Percentiles rank a stretch among this genome's conserved stretches.
phyloP scores from a whole-genome alignment of 1,140 invertebrate genomes.

The Sarcophaga bullata region DNA sequence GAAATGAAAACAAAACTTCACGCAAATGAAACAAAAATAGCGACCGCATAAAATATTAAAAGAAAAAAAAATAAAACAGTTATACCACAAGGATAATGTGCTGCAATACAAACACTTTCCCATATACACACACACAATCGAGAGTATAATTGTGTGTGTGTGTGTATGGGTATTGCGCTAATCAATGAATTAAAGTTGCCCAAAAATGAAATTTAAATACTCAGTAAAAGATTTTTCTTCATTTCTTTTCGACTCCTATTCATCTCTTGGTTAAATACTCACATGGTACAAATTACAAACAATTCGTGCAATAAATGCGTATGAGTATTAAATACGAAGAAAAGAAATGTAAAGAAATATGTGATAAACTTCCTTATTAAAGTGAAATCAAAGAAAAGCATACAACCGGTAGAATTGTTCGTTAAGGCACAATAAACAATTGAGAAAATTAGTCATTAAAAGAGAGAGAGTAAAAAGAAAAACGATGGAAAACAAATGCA shows the following conservation, averaged over 20 bases:
- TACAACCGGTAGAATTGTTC: constrained; percentile 10
- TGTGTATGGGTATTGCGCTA: constrained; percentile 1
- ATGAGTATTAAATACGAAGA: too few species aligned
- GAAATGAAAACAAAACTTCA: too few species aligned
- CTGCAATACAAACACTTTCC: not conserved
- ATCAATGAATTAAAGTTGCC: constrained; percentile 36
- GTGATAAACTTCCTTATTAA: not conserved
- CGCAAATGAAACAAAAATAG: not conserved
- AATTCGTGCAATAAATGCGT: too few species aligned
- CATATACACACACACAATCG: not conserved
- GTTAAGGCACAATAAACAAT: not conserved
- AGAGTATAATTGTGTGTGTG: not conserved
- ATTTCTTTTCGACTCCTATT: too few species aligned
- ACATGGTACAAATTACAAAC: too few species aligned
- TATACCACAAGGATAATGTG: not conserved
- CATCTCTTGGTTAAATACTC: too few species aligned
- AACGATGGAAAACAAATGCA: not conserved
- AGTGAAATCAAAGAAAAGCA: not conserved
- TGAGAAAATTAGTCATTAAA: not conserved
- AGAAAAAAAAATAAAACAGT: too few species aligned
- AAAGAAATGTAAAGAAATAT: not conserved
- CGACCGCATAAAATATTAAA: constrained; percentile 1
- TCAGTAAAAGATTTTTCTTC: too few species aligned
- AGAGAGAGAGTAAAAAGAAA: not conserved
- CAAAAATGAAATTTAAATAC: not conserved